Evolutionary conservation across 2,797 vertebrate species (phyloP).

Genomic region (Podarcis lilfordi): DNA sequence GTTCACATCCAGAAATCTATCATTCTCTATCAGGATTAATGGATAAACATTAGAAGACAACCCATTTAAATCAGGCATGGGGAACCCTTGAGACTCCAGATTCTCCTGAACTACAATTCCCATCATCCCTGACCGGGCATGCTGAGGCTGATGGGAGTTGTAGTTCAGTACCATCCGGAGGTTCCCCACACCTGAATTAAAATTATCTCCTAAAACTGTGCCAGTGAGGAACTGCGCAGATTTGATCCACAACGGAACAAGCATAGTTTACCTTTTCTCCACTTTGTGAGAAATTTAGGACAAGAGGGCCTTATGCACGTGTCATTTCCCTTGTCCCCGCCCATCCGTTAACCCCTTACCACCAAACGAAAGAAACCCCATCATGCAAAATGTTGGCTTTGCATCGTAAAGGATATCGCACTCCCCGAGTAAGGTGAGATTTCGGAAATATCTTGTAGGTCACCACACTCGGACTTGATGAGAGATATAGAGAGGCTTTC

Average conservation of each 20-base stretch:
- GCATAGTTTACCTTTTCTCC: not conserved
- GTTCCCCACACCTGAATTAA: not conserved
- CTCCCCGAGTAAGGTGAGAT: slow-evolving; percentile 97
- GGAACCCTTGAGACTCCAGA: no score
- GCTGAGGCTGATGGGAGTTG: no score
- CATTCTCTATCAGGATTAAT: not conserved
- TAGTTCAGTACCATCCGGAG: no score
- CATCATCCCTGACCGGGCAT: no score
- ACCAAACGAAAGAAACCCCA: not conserved
- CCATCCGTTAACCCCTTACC: not conserved
- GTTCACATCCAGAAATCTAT: no score
- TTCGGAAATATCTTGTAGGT: slow-evolving; percentile 97
- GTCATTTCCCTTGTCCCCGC: not conserved
- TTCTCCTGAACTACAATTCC: no score
- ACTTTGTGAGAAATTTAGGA: not conserved
- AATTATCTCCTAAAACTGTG: not conserved
- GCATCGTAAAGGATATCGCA: slow-evolving; percentile 94
- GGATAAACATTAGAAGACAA: not conserved
- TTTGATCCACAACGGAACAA: slow-evolving; percentile 1
- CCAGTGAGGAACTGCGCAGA: not conserved
- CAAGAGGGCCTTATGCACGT: fast-evolving
- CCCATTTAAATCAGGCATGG: not conserved
- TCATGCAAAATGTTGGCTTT: not conserved
- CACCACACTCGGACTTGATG: slow-evolving; percentile 96
- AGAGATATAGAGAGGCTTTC: slow-evolving; percentile 95